Evolutionary conservation across 2,888 invertebrate species (phyloP).

Genomic region (Scelioninae gen. 2): DNA sequence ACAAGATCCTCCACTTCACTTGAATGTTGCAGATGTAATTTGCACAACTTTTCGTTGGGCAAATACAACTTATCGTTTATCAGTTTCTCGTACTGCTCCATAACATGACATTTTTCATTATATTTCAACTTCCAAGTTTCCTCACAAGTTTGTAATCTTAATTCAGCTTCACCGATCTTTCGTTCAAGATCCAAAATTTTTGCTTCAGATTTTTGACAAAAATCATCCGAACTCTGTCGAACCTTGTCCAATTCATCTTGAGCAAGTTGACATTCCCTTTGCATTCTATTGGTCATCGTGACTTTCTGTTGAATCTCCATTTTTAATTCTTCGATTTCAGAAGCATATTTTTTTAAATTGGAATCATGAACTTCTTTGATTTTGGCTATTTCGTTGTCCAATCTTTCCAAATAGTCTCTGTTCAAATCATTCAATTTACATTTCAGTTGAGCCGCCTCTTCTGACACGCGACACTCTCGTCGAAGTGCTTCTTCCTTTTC

Average conservation of each 20-base stretch:
- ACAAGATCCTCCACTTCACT: slow-evolving; percentile 65
- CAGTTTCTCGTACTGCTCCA: slow-evolving; percentile 64
- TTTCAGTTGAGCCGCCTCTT: slow-evolving; percentile 68
- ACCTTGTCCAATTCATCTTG: slow-evolving; percentile 76
- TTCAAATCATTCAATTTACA: slow-evolving; percentile 63
- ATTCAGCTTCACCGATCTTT: slow-evolving; percentile 64
- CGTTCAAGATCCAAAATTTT: slow-evolving; percentile 66
- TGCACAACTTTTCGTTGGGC: slow-evolving; percentile 64
- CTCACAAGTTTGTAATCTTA: slow-evolving; percentile 63
- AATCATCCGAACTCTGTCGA: slow-evolving; percentile 62
- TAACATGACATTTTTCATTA: slow-evolving; percentile 63
- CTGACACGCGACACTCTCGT: slow-evolving; percentile 73
- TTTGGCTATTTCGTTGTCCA: slow-evolving; percentile 79
- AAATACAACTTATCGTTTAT: slow-evolving; percentile 65
- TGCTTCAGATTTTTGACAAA: slow-evolving; percentile 61
- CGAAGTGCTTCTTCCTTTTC: slow-evolving; percentile 78
- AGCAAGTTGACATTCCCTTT: slow-evolving; percentile 77
- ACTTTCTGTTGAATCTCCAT: slow-evolving; percentile 75
- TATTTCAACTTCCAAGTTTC: slow-evolving; percentile 62
- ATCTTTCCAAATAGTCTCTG: slow-evolving; percentile 65
- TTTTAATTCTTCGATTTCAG: slow-evolving; percentile 79
- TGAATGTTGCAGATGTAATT: slow-evolving; percentile 62
- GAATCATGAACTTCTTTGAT: slow-evolving; percentile 79
- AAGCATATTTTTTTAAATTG: slow-evolving; percentile 78
- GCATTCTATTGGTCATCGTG: slow-evolving; percentile 76